Conservation (phyloP, 2,888 invertebrate genomes). For the Xylota segnis region DNA sequence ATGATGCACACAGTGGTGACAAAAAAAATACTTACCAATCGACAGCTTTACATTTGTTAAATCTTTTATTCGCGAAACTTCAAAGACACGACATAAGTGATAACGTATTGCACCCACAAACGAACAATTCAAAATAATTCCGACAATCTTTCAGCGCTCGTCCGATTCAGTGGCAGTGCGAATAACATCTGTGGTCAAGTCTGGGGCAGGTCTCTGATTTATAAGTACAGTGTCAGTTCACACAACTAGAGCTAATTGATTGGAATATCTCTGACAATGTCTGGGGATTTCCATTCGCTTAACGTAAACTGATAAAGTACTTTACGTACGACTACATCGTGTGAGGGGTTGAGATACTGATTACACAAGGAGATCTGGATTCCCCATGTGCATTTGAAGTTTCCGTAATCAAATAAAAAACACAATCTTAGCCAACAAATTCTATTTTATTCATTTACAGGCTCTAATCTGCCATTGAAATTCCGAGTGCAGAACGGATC, state of each 20-base stretch:
- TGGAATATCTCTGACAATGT: neutral
- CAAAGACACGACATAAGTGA: neutral
- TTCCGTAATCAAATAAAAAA: no score
- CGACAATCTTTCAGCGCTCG: neutral
- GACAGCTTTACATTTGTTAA: neutral
- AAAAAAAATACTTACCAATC: neutral
- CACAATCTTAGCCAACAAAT: no score
- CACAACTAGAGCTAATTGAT: neutral
- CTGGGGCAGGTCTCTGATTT: neutral
- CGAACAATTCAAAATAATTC: neutral
- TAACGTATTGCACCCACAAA: neutral
- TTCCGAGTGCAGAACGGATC: neutral
- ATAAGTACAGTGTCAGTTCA: neutral
- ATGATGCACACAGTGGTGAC: neutral
- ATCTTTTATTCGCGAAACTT: no score
- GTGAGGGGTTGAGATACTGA: neutral
- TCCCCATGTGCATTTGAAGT: no score
- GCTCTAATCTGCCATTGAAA: constrained; percentile 45
- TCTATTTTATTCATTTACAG: neutral
- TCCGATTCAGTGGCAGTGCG: neutral
- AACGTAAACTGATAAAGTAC: neutral
- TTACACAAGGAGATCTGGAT: neutral
- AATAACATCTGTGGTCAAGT: neutral
- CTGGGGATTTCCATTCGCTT: neutral
- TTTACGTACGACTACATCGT: neutral